Percentiles rank a stretch among this genome's conserved stretches.
phyloP scores from a whole-genome alignment of 64 coral and sea anemone genomes.

The Hydrozoanthus tunicans region DNA sequence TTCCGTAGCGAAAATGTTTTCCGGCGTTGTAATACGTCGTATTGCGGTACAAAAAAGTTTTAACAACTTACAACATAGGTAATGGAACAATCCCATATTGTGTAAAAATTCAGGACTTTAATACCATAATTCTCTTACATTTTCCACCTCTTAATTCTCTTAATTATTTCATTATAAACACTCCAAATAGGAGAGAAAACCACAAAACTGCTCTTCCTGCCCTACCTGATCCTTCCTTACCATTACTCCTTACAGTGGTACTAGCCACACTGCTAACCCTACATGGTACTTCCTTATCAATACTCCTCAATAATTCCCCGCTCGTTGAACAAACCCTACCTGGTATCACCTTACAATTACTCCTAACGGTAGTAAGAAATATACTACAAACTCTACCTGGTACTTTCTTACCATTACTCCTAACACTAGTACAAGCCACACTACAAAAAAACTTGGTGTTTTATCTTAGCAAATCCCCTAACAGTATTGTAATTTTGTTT shows the following conservation, averaged over 20 bases:
- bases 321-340: background rate
- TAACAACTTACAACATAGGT: no score
- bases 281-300: slow-evolving; percentile 21
- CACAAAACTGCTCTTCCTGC: background rate
- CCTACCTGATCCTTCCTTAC: background rate
- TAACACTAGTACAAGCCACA: background rate
- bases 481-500: no score
- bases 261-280: background rate
- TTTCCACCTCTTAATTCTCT: no score
- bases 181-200: background rate
- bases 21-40: no score
- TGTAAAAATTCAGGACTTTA: no score
- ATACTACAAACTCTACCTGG: background rate
- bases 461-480: background rate
- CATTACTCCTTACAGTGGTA: background rate
- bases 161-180: background rate
- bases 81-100: no score
- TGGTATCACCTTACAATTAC: background rate
- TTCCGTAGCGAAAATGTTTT: no score
- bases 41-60: no score
- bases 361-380: background rate
- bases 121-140: no score
- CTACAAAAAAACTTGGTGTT: background rate
- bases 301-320: background rate
- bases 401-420: background rate